These are phyloP conservation scores for Macrosiphum euphorbiae DNA, from an alignment of 2,888 invertebrate species.

Conservation along the genomic window DNA sequence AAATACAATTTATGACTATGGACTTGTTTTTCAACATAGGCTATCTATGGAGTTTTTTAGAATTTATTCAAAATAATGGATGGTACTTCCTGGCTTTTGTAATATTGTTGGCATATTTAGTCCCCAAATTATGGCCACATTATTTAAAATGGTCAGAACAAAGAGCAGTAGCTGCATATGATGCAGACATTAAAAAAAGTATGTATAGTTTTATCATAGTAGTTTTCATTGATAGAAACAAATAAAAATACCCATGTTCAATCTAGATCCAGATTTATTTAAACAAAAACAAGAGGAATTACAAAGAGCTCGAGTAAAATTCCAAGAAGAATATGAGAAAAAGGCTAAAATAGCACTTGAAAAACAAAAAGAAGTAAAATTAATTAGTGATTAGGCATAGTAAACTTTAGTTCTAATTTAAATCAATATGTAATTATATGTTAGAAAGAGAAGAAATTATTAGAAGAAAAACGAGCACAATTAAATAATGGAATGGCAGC, in stretches of 20 bases:
- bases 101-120: constrained; percentile 10
- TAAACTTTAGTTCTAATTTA: background rate
- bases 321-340: constrained; percentile 60
- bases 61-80: constrained; percentile 53
- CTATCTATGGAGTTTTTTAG: background rate
- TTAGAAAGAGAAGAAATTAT: constrained; percentile 51
- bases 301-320: constrained; percentile 53
- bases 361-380: constrained; percentile 61
- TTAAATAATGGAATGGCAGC: constrained; percentile 8
- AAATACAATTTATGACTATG: background rate
- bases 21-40: background rate
- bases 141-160: constrained; percentile 53
- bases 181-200: constrained; percentile 60
- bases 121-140: constrained; percentile 46
- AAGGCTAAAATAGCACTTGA: constrained; percentile 54
- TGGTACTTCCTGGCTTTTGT: constrained; percentile 42
- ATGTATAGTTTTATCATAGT: background rate
- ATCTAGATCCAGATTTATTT: constrained; percentile 56
- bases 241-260: no score
- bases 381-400: background rate
- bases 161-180: constrained; percentile 37
- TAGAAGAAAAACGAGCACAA: constrained; percentile 51
- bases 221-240: background rate
- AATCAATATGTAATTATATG: background rate
- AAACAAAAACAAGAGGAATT: constrained; percentile 59